phyloP scores from a whole-genome alignment of 2,797 vertebrate genomes.

The Argyrosomus regius region DNA sequence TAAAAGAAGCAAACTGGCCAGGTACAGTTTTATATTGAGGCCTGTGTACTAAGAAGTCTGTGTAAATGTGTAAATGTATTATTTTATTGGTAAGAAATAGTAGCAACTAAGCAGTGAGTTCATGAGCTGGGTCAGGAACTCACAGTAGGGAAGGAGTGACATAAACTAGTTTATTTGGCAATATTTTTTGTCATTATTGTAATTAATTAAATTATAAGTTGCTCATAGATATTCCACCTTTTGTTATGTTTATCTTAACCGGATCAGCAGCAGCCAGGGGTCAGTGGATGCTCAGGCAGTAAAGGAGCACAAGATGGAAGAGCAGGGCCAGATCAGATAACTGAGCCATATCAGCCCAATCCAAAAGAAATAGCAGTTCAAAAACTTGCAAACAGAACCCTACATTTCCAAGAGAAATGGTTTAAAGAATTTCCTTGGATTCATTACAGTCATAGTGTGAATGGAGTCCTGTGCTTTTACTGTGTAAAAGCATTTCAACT shows the following conservation, averaged over 20 bases:
- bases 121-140: too few species aligned
- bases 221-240: neutral
- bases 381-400: slow-evolving; percentile 23
- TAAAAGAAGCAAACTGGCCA: too few species aligned
- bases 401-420: slow-evolving; percentile 31
- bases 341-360: slow-evolving; percentile 18
- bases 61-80: too few species aligned
- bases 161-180: too few species aligned
- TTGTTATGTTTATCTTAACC: neutral
- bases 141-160: too few species aligned
- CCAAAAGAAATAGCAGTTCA: slow-evolving; percentile 21
- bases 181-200: neutral
- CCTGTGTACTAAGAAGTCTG: too few species aligned
- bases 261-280: neutral
- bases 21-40: too few species aligned
- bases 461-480: slow-evolving; percentile 9
- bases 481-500: slow-evolving; percentile 1
- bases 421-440: slow-evolving; percentile 1
- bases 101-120: too few species aligned
- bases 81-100: too few species aligned
- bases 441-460: slow-evolving; percentile 12
- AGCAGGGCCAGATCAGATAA: slow-evolving; percentile 7
- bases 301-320: slow-evolving; percentile 2
- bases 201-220: neutral
- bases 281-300: neutral